Percentiles rank a stretch among this genome's conserved stretches.
phyloP scores from a whole-genome alignment of 2,113 vertebrate species.

The Diadophis punctatus region DNA sequence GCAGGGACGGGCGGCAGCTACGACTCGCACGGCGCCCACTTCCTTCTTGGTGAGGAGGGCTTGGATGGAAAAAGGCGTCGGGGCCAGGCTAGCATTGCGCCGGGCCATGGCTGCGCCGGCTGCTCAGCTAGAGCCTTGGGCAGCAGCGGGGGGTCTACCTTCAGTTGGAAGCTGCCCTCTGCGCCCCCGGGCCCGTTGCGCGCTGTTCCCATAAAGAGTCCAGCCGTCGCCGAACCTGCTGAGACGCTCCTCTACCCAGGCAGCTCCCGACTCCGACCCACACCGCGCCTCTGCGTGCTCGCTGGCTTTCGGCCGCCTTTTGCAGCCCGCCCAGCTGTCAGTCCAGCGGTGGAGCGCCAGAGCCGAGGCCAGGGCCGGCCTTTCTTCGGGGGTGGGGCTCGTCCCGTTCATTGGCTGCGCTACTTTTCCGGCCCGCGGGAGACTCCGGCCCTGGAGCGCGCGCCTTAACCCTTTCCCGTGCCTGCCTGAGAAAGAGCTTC shows the following conservation, averaged over 20 bases:
- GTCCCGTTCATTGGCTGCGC: slow-evolving; percentile 69
- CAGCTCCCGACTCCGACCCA: not conserved
- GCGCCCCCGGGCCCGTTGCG: not conserved
- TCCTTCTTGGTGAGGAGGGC: slow-evolving; percentile 91
- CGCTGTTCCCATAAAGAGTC: slow-evolving; percentile 12
- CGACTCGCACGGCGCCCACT: slow-evolving; percentile 21
- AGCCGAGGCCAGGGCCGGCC: slow-evolving; percentile 39
- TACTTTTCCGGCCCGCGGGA: slow-evolving; percentile 22
- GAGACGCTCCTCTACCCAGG: not conserved
- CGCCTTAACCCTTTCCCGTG: not conserved
- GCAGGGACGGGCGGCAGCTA: slow-evolving; percentile 48
- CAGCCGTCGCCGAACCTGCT: not conserved
- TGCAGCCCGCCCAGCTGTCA: slow-evolving; percentile 67
- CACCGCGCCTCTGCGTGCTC: slow-evolving; percentile 56
- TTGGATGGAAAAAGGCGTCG: slow-evolving; percentile 93
- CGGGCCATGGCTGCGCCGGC: slow-evolving; percentile 46
- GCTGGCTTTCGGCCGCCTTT: slow-evolving; percentile 62
- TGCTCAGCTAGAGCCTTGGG: slow-evolving; percentile 65
- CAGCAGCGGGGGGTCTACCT: slow-evolving; percentile 71
- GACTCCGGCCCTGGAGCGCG: not conserved
- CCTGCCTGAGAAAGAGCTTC: not conserved
- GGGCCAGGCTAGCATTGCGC: slow-evolving; percentile 60
- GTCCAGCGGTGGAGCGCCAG: slow-evolving; percentile 79
- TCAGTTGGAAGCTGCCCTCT: not conserved
- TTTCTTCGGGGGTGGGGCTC: slow-evolving; percentile 40